Evolutionary conservation across 2,797 vertebrate genomes (phyloP), one percentile per base, ranked within the genome.

Genomic region (Phaenicophaeus curvirostris): DNA sequence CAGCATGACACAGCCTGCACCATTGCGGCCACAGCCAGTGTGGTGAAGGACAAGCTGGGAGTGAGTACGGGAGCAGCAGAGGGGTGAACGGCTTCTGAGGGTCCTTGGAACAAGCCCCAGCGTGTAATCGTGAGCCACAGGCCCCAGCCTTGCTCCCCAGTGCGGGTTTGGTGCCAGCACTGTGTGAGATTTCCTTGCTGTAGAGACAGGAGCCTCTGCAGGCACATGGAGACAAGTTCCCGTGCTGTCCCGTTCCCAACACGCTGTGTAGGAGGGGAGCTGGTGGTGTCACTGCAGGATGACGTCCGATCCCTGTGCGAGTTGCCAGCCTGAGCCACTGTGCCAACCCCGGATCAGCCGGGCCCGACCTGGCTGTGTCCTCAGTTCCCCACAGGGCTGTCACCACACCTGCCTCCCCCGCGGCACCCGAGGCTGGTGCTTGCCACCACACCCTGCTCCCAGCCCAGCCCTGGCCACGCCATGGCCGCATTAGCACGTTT

Each of bases 1-100:
- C 99, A 99, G 96, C 99, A 99, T 97, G 99, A 99, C 97, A 99
- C 99, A 0, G 97, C 99, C 33, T 99, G 99, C 94, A 99, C 99
- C 9, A 99, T 99, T 10, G 99, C 99, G 11, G 99, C 99, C 41
- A 99, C 99, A 0, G 99, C 99, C 95, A 99, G 98, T 1, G 99
- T 99, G 83, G 99, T 99, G 97, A 99, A 98, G 97, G 99, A 98
- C 97, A 99, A 98, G 95, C 98, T 99, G 95, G 98, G 98, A 37
- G 99, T 99, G 98, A 97, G 98, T 96, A 83, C 16, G 10, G 51
- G 27, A 69, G 37, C 5, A 19, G 11, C 28, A 31, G 1, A 41
- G 65, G 44, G 11, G 23, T 13, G 21, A 15, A 4, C 2, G 8
- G n/a, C n/a, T 35, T 28, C 31, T 0, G 0, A 15, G 68, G 48